These are phyloP conservation scores for Psittacula derbiana DNA, from an alignment of 2,797 vertebrate genomes.

Conservation along the genomic window DNA sequence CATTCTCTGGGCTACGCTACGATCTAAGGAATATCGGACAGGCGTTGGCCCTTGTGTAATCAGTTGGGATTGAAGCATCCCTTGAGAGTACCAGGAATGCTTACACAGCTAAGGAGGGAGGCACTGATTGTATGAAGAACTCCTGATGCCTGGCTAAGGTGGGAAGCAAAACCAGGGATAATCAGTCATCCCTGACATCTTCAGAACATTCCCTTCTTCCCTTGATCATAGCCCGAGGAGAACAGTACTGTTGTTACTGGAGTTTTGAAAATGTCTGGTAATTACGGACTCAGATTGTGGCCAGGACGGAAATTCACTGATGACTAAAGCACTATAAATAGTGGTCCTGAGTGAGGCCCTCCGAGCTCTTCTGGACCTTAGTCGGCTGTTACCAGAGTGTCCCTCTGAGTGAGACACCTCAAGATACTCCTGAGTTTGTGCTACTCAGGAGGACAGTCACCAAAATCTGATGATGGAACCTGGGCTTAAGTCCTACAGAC, in stretches of 20 bases:
- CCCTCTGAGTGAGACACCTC: neutral
- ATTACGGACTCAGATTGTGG: neutral
- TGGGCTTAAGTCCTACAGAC: neutral
- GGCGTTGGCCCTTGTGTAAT: neutral
- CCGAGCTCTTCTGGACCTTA: neutral
- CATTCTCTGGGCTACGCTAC: neutral
- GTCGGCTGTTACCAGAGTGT: neutral
- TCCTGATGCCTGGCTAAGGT: neutral
- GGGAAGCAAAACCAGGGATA: neutral
- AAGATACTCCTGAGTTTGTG: neutral
- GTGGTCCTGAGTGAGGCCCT: neutral
- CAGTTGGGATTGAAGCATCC: neutral
- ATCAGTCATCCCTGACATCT: neutral
- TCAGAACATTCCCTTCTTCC: neutral
- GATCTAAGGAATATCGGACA: neutral
- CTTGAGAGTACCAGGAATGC: neutral
- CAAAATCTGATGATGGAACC: neutral
- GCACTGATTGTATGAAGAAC: neutral
- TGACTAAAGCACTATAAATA: neutral
- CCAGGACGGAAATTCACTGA: neutral
- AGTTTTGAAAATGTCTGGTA: neutral
- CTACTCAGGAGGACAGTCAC: neutral
- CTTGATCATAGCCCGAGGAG: neutral
- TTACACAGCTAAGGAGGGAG: neutral
- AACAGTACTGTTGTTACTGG: neutral